Conservation (phyloP, 2,888 invertebrate genomes). For the Endotricha flammealis region DNA sequence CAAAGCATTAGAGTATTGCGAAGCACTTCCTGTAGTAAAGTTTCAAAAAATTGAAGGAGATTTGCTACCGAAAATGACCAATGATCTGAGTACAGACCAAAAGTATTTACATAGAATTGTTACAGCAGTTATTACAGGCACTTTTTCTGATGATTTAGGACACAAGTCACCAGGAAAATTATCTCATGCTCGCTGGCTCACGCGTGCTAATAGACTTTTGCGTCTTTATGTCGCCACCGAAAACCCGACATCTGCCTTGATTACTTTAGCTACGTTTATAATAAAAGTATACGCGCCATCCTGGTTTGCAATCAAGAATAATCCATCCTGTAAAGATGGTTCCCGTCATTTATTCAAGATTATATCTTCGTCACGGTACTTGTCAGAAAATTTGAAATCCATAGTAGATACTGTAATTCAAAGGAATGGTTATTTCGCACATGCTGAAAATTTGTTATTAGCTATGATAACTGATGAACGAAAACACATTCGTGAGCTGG, state of each 20-base stretch:
- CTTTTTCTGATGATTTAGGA: slow-evolving; percentile 12
- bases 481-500: slow-evolving; percentile 3
- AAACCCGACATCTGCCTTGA: not conserved
- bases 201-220: slow-evolving; percentile 18
- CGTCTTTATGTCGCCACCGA: slow-evolving; percentile 13
- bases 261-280: slow-evolving; percentile 13
- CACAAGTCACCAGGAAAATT: slow-evolving; percentile 16
- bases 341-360: too few species aligned
- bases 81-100: slow-evolving; percentile 15
- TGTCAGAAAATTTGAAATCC: too few species aligned
- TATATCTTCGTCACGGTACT: too few species aligned
- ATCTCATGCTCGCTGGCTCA: slow-evolving; percentile 17
- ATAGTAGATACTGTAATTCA: too few species aligned
- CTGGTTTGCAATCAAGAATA: too few species aligned
- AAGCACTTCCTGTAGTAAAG: not conserved
- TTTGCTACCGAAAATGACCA: not conserved
- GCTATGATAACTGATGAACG: not conserved
- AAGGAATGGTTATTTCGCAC: too few species aligned
- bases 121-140: slow-evolving; percentile 10
- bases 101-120: slow-evolving; percentile 12
- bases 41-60: not conserved
- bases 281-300: slow-evolving; percentile 19
- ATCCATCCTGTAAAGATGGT: too few species aligned
- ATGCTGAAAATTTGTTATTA: slow-evolving; percentile 1
- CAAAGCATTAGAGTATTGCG: too few species aligned